Evolutionary conservation across 2,888 invertebrate genomes (phyloP), one percentile per base, ranked within the genome.

Genomic region (Phyllotreta striolata): DNA sequence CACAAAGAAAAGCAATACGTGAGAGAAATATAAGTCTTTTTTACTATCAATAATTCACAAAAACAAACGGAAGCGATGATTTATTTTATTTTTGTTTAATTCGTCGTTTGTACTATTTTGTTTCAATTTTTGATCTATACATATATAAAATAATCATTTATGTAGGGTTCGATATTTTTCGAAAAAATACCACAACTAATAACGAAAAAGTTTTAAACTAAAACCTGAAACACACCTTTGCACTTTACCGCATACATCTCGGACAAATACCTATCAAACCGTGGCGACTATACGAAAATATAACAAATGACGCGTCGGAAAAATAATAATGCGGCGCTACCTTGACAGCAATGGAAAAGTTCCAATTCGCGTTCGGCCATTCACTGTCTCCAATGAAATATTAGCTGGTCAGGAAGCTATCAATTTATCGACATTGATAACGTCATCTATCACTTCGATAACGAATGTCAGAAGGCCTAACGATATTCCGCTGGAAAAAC

Each of bases 391-490:
- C 62, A 58, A 68, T 70, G 67, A 70, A 68, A 70, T 70, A 70
- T 70, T 72, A 66, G 64, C 58, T 62, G 68, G 70, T 67, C 68
- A 64, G 67, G 64, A 67, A 71, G 68, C 72, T 66, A 72, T 70
- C 72, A 72, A 72, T 72, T 65, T 66, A 54, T 59, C 64, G 65
- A 71, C 67, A 66, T 70, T 70, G 72, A 72, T 72, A 72, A 71
- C 66, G 68, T 67, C 72, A 72, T 72, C 72, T 63, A 71, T 72
- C 72, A 72, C 57, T 55, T 46, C 66, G 64, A 68, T 68, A 72
- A 71, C 70, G 70, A 72, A 70, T 66, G 70, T 70, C 70, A 66
- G 49, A 56, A 24, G 24, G 24, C 24, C 24, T 24, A 4, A 51
- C 63, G 24, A 24, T 24, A 24, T 24, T 24, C 24, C 4, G 24